A percentile compares a stretch with the other conserved stretches of the same genome.
Conservation (phyloP, 2,888 invertebrate genomes). For the Furcula furcula region DNA sequence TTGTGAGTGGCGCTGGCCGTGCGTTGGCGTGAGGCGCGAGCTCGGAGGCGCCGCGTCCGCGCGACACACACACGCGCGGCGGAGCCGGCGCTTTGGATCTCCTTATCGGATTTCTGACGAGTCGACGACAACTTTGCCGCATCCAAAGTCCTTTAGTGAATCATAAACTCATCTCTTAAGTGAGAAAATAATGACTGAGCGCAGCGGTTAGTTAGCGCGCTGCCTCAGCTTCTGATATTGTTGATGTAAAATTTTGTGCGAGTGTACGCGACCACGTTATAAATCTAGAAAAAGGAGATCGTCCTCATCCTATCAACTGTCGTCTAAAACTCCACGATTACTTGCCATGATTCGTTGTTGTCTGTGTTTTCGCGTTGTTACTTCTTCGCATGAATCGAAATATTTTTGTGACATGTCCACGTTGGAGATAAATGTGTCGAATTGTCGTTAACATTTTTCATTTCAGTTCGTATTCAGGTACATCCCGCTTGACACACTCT, state of each 20-base stretch:
- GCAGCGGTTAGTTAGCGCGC: too few species aligned
- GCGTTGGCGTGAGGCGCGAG: constrained; percentile 52
- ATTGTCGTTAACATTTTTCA: constrained; percentile 56
- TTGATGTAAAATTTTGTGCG: constrained; percentile 17
- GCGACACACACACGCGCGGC: constrained; percentile 74
- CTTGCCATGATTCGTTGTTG: constrained; percentile 65
- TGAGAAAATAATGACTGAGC: too few species aligned
- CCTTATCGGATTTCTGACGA: constrained; percentile 45
- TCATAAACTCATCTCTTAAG: too few species aligned
- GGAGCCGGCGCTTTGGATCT: constrained; percentile 74
- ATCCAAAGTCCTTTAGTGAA: constrained; percentile 14
- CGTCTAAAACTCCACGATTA: constrained; percentile 57
- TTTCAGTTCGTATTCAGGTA: constrained; percentile 64
- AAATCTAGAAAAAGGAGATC: constrained; percentile 42
- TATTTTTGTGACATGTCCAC: constrained; percentile 68
- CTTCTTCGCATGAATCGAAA: constrained; percentile 75
- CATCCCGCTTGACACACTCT: constrained; percentile 78
- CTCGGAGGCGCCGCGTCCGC: constrained; percentile 49
- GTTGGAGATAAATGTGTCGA: constrained; percentile 59
- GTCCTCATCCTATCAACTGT: constrained; percentile 57
- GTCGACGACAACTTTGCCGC: constrained; percentile 30
- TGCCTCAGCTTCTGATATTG: too few species aligned
- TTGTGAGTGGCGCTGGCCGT: constrained; percentile 11
- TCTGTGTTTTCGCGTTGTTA: constrained; percentile 72
- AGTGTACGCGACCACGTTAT: constrained; percentile 28